A percentile compares a stretch with the other conserved stretches of the same genome.
Conservation (phyloP, 1,140 invertebrate genomes). For the Arctopsyche grandis region DNA sequence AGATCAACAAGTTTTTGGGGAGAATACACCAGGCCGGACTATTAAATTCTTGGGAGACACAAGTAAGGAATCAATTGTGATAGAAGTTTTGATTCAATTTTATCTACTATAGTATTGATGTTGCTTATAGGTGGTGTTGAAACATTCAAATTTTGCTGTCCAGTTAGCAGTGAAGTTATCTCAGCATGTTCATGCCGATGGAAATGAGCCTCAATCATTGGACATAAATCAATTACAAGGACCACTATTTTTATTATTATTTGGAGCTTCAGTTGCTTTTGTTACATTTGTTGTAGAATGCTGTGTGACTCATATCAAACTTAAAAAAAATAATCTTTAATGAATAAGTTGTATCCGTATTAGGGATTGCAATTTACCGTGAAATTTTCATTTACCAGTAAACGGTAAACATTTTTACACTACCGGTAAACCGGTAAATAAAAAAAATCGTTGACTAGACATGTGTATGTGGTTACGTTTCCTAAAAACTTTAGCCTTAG, state of each 20-base stretch:
- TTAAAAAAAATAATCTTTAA: not conserved
- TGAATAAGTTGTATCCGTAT: no score
- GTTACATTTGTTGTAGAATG: constrained; percentile 56
- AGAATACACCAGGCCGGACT: constrained; percentile 62
- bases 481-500: no score
- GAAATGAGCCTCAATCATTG: constrained; percentile 56
- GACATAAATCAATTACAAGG: constrained; percentile 55
- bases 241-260: constrained; percentile 36
- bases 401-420: no score
- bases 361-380: no score
- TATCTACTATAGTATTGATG: constrained; percentile 33
- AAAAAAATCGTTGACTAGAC: no score
- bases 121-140: constrained; percentile 60
- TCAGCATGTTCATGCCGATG: constrained; percentile 58
- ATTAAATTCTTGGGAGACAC: constrained; percentile 63
- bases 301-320: constrained; percentile 7
- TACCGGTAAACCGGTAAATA: no score
- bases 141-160: constrained; percentile 62
- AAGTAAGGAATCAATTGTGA: constrained; percentile 55
- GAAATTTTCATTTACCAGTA: no score
- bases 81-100: constrained; percentile 21
- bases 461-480: no score
- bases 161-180: constrained; percentile 64
- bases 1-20: constrained; percentile 60
- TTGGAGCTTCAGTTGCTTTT: constrained; percentile 27